These are phyloP conservation scores for Atrina japonica DNA, from an alignment of 2,888 invertebrate species.

Conservation along the genomic window DNA sequence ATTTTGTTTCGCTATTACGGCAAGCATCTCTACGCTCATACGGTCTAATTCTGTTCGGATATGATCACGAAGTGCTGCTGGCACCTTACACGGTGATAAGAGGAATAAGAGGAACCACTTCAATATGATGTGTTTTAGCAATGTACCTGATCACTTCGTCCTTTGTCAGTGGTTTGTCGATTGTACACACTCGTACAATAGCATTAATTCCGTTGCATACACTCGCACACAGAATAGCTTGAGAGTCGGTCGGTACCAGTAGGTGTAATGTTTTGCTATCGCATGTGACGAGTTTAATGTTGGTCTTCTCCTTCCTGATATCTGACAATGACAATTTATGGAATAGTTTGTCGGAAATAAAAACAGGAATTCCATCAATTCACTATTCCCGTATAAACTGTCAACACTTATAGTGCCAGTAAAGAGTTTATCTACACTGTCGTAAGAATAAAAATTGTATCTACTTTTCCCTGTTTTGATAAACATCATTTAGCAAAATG, in stretches of 20 bases:
- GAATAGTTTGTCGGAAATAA: conserved; percentile 12
- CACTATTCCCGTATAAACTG: neutral
- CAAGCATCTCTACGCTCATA: conserved; percentile 29
- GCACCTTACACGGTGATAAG: conserved; percentile 32
- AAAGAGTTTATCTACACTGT: neutral
- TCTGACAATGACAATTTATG: neutral
- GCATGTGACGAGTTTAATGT: conserved; percentile 14
- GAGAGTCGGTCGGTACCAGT: conserved; percentile 4
- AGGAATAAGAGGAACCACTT: neutral
- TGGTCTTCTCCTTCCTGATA: neutral
- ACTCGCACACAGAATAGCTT: conserved; percentile 6
- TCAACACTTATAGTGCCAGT: neutral
- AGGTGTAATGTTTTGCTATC: too few relatives aligned
- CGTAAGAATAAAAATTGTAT: neutral
- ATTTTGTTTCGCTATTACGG: conserved; percentile 37
- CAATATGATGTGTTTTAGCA: conserved; percentile 4
- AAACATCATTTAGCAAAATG: conserved; percentile 24
- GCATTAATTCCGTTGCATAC: neutral
- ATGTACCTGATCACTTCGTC: neutral
- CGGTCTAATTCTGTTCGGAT: conserved; percentile 16
- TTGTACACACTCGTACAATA: neutral
- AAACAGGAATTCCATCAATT: neutral
- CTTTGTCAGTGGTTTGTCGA: neutral
- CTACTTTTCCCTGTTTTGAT: neutral
- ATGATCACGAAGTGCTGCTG: conserved; percentile 21